Conservation (phyloP, 2,113 vertebrate genomes). For the Mesoclemmys tuberculata region DNA sequence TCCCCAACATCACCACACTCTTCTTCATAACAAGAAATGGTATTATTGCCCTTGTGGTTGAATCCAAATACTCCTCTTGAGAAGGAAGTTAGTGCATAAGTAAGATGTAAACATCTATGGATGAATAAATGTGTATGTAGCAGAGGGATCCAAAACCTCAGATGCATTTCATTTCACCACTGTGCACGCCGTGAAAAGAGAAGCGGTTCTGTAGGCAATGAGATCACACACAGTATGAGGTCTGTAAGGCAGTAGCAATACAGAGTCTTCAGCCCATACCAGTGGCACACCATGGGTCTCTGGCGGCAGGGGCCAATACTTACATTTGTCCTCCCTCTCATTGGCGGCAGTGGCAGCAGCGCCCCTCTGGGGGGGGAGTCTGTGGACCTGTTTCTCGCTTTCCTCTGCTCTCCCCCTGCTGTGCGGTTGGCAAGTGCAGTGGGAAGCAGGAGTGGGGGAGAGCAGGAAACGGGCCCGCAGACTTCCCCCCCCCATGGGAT, state of each 20-base stretch:
- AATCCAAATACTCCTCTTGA: neutral
- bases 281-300: too few relatives aligned
- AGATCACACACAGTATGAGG: neutral
- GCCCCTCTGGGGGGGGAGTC: too few relatives aligned
- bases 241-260: neutral
- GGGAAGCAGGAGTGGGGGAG: too few relatives aligned
- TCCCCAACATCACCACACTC: neutral
- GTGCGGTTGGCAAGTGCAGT: too few relatives aligned
- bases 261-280: neutral
- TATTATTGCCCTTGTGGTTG: neutral
- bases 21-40: neutral
- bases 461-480: too few relatives aligned
- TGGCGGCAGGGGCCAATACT: too few relatives aligned
- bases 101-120: neutral
- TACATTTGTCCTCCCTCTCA: too few relatives aligned
- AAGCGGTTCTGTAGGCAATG: neutral
- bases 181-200: neutral
- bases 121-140: neutral
- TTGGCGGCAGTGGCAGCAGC: too few relatives aligned
- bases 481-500: too few relatives aligned
- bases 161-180: neutral
- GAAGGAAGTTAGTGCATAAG: neutral
- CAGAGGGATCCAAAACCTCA: neutral
- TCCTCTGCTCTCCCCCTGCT: too few relatives aligned
- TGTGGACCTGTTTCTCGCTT: too few relatives aligned